Percentiles rank a stretch among this genome's conserved stretches.
These are phyloP conservation scores for Syngnathus acus DNA, from an alignment of 2,797 vertebrate genomes.

Conservation along the genomic window DNA sequence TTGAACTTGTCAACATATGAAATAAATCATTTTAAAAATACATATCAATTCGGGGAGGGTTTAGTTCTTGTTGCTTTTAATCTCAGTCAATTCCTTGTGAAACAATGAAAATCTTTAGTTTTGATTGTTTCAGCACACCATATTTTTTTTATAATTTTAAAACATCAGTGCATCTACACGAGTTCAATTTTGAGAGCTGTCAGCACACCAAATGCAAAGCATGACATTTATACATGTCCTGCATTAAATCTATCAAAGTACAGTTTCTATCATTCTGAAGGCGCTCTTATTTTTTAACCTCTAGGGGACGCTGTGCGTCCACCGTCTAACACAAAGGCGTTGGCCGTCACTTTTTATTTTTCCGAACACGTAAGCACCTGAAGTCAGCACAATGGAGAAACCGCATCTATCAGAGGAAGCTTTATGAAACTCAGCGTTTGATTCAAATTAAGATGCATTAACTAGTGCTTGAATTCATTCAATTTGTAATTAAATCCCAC, in stretches of 20 bases:
- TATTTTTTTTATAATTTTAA: not conserved
- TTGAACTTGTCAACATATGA: not conserved
- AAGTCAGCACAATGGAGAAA: not conserved
- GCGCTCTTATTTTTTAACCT: constrained; percentile 7
- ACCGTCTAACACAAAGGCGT: constrained; percentile 12
- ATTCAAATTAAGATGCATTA: not conserved
- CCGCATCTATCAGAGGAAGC: not conserved
- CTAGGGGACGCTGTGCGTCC: constrained; percentile 14
- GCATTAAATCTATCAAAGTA: not conserved
- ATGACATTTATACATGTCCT: not conserved
- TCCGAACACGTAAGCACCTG: not conserved
- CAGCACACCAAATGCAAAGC: not conserved
- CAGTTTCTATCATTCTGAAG: not conserved
- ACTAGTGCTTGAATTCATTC: not conserved
- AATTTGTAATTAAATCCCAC: not conserved
- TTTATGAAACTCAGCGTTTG: not conserved
- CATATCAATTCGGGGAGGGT: not conserved
- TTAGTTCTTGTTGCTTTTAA: not conserved
- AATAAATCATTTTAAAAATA: not conserved
- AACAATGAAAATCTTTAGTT: not conserved
- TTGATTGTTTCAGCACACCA: not conserved
- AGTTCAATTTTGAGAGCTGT: not conserved
- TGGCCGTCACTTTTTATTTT: constrained; percentile 6
- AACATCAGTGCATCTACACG: not conserved
- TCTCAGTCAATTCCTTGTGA: not conserved